Percentiles rank a stretch among this genome's conserved stretches.
phyloP scores from a whole-genome alignment of 2,888 invertebrate genomes.

The Esperia sulphurella region DNA sequence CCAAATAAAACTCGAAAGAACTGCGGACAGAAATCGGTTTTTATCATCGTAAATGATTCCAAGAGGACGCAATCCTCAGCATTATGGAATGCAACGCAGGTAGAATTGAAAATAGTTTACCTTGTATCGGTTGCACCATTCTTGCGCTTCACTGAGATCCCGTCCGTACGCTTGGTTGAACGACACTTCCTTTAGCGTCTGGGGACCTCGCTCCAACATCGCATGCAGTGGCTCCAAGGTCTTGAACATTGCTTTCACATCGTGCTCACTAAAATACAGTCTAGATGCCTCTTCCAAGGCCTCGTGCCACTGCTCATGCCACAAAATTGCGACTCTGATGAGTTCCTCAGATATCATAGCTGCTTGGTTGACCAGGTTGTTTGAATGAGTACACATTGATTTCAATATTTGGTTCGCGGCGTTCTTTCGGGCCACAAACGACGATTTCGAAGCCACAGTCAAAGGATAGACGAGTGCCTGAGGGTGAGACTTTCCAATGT shows the following conservation, averaged over 20 bases:
- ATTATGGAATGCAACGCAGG: no score
- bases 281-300: slow-evolving; percentile 95
- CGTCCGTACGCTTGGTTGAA: slow-evolving; percentile 98
- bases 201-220: slow-evolving; percentile 95
- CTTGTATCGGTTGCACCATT: slow-evolving; percentile 96
- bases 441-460: slow-evolving; percentile 97
- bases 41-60: no score
- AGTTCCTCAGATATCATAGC: slow-evolving; percentile 98
- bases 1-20: no score
- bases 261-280: slow-evolving; percentile 97
- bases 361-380: slow-evolving; percentile 95
- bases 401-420: slow-evolving; percentile 97
- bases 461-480: slow-evolving; percentile 98
- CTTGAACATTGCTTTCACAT: slow-evolving; percentile 97
- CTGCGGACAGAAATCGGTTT: no score
- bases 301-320: slow-evolving; percentile 99
- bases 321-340: slow-evolving; percentile 97
- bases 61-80: no score
- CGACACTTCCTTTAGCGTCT: slow-evolving; percentile 97
- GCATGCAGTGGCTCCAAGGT: slow-evolving; percentile 96
- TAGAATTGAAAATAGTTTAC: slow-evolving; percentile 32
- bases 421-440: slow-evolving; percentile 88
- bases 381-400: slow-evolving; percentile 97
- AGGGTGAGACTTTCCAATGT: slow-evolving; percentile 98
- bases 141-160: slow-evolving; percentile 95